These are phyloP conservation scores for Xestia rhomboidea DNA, from an alignment of 2,888 invertebrate genomes.

Conservation along the genomic window DNA sequence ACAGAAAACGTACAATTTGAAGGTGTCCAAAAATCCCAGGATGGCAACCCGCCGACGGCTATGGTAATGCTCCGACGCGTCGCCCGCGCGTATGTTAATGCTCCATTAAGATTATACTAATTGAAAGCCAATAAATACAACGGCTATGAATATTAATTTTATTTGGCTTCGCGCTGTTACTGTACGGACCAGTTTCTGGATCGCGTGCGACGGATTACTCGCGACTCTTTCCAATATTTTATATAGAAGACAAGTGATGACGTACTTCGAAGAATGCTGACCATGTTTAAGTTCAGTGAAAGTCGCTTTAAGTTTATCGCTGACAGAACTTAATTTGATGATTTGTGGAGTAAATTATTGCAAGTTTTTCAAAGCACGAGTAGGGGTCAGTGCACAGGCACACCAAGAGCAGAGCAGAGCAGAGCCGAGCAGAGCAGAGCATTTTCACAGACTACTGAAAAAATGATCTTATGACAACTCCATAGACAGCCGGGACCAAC, in stretches of 20 bases:
- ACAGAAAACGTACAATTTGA: constrained; percentile 3
- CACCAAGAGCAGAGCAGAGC: too few relatives aligned
- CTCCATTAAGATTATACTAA: constrained; percentile 91
- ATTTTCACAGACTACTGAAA: too few relatives aligned
- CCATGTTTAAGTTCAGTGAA: constrained; percentile 53
- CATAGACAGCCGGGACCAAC: too few relatives aligned
- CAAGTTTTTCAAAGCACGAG: too few relatives aligned
- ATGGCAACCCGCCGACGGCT: constrained; percentile 80
- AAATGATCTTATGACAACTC: too few relatives aligned
- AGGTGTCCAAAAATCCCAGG: constrained; percentile 42
- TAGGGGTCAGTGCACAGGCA: too few relatives aligned
- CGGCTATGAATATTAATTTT: constrained; percentile 91
- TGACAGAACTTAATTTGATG: constrained; percentile 15
- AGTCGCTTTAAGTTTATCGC: constrained; percentile 33
- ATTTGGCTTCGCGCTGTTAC: constrained; percentile 85
- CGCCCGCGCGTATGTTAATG: constrained; percentile 89
- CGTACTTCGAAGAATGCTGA: constrained; percentile 34
- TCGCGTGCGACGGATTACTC: constrained; percentile 82
- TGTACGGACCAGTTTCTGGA: constrained; percentile 72
- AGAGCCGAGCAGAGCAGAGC: too few relatives aligned
- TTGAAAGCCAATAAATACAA: constrained; percentile 91
- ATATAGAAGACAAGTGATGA: constrained; percentile 48
- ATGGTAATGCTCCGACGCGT: constrained; percentile 82
- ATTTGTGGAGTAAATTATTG: neutral
- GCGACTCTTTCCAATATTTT: constrained; percentile 64